A percentile compares a stretch with the other conserved stretches of the same genome.
phyloP scores from a whole-genome alignment of 2,797 vertebrate genomes.

The Chelon labrosus region DNA sequence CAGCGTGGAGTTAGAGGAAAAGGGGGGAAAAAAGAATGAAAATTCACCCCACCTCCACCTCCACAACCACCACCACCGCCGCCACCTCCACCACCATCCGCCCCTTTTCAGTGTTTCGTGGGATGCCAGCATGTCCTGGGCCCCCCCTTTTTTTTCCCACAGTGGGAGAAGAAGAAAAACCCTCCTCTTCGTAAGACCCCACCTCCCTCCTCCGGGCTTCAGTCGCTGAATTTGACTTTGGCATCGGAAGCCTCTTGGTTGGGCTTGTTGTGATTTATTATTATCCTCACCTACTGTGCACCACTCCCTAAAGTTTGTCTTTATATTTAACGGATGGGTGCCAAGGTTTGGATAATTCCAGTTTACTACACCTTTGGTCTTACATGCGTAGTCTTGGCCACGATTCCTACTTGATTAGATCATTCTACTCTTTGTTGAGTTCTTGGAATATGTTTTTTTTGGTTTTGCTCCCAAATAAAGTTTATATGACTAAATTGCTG shows the following conservation, averaged over 20 bases:
- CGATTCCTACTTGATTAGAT: not conserved
- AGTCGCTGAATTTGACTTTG: conserved; percentile 58
- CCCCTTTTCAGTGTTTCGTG: conserved; percentile 51
- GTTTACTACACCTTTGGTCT: not conserved
- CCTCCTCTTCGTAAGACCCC: conserved; percentile 16
- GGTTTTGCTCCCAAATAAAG: not conserved
- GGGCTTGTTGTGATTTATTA: conserved; percentile 38
- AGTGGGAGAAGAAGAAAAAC: conserved; percentile 32
- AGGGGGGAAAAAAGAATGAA: conserved; percentile 37
- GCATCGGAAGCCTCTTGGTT: conserved; percentile 41
- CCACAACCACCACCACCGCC: not conserved
- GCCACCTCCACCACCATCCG: conserved; percentile 27
- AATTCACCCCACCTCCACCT: conserved; percentile 15
- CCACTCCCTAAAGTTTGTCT: conserved; percentile 2
- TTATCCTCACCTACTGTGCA: conserved; percentile 41
- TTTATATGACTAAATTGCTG: not conserved
- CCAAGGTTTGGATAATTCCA: not conserved
- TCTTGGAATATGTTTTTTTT: not conserved
- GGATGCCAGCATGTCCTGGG: conserved; percentile 66
- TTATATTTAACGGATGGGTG: not conserved
- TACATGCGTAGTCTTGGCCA: not conserved
- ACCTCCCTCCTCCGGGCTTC: conserved; percentile 14
- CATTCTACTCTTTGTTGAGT: not conserved
- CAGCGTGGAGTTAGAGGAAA: conserved; percentile 56
- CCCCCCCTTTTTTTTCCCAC: conserved; percentile 48